Conservation (phyloP, 2,888 invertebrate genomes). For the Desoria tigrina region DNA sequence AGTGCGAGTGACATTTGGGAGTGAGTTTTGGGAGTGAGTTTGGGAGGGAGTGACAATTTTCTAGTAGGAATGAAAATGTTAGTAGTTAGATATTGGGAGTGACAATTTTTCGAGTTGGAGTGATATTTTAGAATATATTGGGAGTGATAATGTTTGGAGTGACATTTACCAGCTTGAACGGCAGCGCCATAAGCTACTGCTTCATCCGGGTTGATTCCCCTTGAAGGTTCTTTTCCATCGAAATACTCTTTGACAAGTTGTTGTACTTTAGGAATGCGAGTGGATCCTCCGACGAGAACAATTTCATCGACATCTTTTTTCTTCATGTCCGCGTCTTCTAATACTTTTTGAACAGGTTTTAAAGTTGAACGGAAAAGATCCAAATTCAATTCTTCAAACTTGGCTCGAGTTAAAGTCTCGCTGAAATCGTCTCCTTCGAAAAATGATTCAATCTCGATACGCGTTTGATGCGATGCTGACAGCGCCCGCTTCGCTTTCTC, state of each 20-base stretch:
- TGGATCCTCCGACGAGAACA: conserved; percentile 97
- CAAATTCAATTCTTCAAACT: conserved; percentile 98
- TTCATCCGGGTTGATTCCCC: conserved; percentile 98
- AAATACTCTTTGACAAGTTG: conserved; percentile 92
- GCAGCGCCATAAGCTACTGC: conserved; percentile 73
- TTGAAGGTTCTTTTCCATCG: conserved; percentile 94
- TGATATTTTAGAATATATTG: too few relatives aligned
- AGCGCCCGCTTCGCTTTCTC: conserved; percentile 96
- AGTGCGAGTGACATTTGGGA: too few relatives aligned
- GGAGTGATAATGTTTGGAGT: too few relatives aligned
- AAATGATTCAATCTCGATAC: conserved; percentile 98
- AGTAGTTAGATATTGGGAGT: too few relatives aligned
- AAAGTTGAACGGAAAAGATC: conserved; percentile 74
- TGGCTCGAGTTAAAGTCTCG: conserved; percentile 94
- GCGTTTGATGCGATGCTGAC: conserved; percentile 90
- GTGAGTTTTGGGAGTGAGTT: too few relatives aligned
- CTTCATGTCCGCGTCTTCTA: conserved; percentile 99
- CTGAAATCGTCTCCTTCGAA: conserved; percentile 98
- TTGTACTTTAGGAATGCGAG: conserved; percentile 96
- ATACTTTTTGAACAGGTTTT: conserved; percentile 91
- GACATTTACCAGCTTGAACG: conserved; percentile 64
- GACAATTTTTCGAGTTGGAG: too few relatives aligned
- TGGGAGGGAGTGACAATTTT: too few relatives aligned
- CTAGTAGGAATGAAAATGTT: too few relatives aligned
- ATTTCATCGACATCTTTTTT: conserved; percentile 98